Conservation (phyloP, 2,888 invertebrate species). For the Polydrusus pterygomalis region DNA sequence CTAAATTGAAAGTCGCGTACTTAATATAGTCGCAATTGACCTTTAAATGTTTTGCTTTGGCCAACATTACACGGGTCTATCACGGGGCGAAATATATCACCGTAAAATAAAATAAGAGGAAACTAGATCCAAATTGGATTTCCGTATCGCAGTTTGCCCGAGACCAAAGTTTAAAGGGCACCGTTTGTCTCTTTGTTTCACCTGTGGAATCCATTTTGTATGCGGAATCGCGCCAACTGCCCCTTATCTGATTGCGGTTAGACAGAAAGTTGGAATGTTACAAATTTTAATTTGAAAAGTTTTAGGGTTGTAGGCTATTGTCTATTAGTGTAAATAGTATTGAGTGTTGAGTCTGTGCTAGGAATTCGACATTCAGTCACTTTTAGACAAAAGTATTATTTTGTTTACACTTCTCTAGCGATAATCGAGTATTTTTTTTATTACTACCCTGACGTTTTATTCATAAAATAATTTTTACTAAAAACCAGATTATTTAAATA, state of each 20-base stretch:
- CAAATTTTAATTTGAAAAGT: constrained; percentile 32
- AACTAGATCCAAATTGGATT: constrained; percentile 44
- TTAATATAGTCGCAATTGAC: too few relatives aligned
- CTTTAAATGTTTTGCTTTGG: background rate
- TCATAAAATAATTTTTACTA: too few relatives aligned
- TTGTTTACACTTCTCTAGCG: too few relatives aligned
- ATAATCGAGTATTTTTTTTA: too few relatives aligned
- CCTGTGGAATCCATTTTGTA: constrained; percentile 45
- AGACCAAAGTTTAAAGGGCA: constrained; percentile 41
- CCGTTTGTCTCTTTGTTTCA: constrained; percentile 42
- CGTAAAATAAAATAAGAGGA: constrained; percentile 37
- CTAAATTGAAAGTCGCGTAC: too few relatives aligned
- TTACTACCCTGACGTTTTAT: too few relatives aligned
- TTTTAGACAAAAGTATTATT: too few relatives aligned
- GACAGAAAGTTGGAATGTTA: constrained; percentile 6
- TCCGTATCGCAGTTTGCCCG: constrained; percentile 39
- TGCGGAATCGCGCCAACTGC: constrained; percentile 2
- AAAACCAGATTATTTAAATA: too few relatives aligned
- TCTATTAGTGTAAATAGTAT: too few relatives aligned
- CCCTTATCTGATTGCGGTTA: constrained; percentile 30
- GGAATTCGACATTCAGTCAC: too few relatives aligned
- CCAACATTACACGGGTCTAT: constrained; percentile 1
- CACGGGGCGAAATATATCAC: constrained; percentile 19
- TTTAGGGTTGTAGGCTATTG: background rate
- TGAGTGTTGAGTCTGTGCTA: too few relatives aligned